Evolutionary conservation across 1,140 invertebrate species (phyloP).

Genomic region (Carposina sasakii): DNA sequence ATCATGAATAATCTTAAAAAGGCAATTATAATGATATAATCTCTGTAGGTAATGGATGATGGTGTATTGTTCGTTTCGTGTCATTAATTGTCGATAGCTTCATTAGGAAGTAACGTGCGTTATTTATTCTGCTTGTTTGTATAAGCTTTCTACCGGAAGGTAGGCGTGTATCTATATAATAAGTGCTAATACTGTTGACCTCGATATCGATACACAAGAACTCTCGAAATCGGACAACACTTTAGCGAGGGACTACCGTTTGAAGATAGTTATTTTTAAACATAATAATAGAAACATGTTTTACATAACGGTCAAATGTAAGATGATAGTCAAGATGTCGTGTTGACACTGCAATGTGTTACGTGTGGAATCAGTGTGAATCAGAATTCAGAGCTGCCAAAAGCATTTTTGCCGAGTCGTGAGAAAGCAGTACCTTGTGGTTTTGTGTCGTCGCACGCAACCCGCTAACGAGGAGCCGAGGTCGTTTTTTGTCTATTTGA

Average conservation of each 20-base stretch:
- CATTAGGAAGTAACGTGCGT: conserved; percentile 20
- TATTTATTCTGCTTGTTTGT: conserved; percentile 20
- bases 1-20: not conserved
- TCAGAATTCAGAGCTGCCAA: not conserved
- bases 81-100: conserved; percentile 28
- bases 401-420: conserved; percentile 2
- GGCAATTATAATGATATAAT: conserved; percentile 9
- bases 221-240: conserved; percentile 11
- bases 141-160: conserved; percentile 34
- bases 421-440: conserved; percentile 4
- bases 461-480: conserved; percentile 5
- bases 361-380: too few species aligned
- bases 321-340: too few species aligned
- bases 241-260: too few species aligned
- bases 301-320: too few species aligned
- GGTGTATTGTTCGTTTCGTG: conserved; percentile 18
- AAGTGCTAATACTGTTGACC: conserved; percentile 34
- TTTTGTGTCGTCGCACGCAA: conserved; percentile 8
- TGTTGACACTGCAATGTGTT: too few species aligned
- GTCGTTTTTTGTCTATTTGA: conserved; percentile 13
- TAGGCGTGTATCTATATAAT: conserved; percentile 17
- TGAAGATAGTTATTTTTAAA: too few species aligned
- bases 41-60: conserved; percentile 15
- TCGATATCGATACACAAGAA: conserved; percentile 24
- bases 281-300: too few species aligned